Percentiles rank a stretch among this genome's conserved stretches.
Conservation (phyloP, 1,140 invertebrate species). For the Theocolax elegans region DNA sequence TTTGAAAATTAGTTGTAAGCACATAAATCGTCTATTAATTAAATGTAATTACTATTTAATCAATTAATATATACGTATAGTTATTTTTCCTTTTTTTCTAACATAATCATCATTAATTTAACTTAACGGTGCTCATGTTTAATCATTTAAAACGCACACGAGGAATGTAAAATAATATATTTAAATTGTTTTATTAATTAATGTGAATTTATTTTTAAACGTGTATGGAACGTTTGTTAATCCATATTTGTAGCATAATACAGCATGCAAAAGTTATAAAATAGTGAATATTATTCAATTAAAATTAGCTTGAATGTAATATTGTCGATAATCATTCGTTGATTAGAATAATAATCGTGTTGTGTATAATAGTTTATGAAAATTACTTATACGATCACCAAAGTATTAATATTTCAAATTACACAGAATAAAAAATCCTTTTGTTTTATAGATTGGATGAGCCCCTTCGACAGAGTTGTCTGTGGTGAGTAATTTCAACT, state of each 20-base stretch:
- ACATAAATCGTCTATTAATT: slow-evolving; percentile 1
- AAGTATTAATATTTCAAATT: slow-evolving; percentile 1
- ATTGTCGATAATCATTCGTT: slow-evolving; percentile 1
- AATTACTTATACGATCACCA: not conserved
- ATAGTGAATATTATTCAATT: slow-evolving; percentile 17
- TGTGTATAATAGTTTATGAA: not conserved
- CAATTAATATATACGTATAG: not conserved
- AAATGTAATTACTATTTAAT: slow-evolving; percentile 13
- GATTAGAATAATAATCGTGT: not conserved
- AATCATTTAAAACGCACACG: not conserved
- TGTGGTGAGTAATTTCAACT: slow-evolving; percentile 80
- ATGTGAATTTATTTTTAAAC: slow-evolving; percentile 22
- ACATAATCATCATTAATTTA: not conserved
- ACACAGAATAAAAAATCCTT: slow-evolving; percentile 43
- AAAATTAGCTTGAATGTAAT: slow-evolving; percentile 13
- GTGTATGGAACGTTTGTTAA: slow-evolving; percentile 12
- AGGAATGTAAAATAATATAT: not conserved
- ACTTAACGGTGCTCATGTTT: not conserved
- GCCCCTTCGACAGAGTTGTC: slow-evolving; percentile 89
- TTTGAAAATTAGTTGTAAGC: not conserved
- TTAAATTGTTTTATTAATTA: slow-evolving; percentile 16
- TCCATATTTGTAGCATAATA: slow-evolving; percentile 18
- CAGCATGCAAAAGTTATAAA: slow-evolving; percentile 9
- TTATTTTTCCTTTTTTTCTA: not conserved
- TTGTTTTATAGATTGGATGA: slow-evolving; percentile 87